These are phyloP conservation scores for Cataglyphis cursor DNA, from an alignment of 2,888 invertebrate species.

Conservation along the genomic window DNA sequence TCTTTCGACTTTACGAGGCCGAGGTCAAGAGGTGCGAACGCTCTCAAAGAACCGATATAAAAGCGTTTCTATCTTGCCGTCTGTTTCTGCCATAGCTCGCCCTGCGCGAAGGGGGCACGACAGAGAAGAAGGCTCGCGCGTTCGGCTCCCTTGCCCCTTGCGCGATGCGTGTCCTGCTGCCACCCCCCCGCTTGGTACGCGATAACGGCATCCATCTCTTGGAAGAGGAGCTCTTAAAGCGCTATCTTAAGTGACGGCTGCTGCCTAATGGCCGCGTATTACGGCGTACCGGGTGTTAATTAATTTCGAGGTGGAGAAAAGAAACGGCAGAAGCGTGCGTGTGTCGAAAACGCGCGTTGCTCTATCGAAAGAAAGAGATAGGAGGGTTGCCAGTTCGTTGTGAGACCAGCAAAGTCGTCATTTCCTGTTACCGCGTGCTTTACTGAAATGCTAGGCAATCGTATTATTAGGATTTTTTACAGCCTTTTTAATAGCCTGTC, in stretches of 20 bases:
- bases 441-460: not conserved
- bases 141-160: constrained; percentile 13
- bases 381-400: constrained; percentile 13
- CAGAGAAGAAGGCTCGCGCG: not conserved
- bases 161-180: constrained; percentile 38
- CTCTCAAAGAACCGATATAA: constrained; percentile 82
- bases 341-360: constrained; percentile 9
- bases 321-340: constrained; percentile 6
- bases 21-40: constrained; percentile 83
- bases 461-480: constrained; percentile 20
- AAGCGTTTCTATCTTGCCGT: constrained; percentile 64
- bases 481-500: not conserved
- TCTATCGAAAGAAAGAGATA: constrained; percentile 12
- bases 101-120: not conserved
- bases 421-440: constrained; percentile 5
- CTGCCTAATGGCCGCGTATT: constrained; percentile 78
- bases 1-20: constrained; percentile 80
- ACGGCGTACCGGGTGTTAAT: constrained; percentile 78
- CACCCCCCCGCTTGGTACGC: constrained; percentile 45
- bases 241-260: constrained; percentile 81
- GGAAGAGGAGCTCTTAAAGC: constrained; percentile 80
- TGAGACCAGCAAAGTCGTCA: not conserved
- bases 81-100: constrained; percentile 40
- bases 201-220: constrained; percentile 71
- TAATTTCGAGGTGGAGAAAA: constrained; percentile 73